Percentiles rank a stretch among this genome's conserved stretches.
These are phyloP conservation scores for Melieria crassipennis DNA, from an alignment of 2,888 invertebrate species.

Conservation along the genomic window DNA sequence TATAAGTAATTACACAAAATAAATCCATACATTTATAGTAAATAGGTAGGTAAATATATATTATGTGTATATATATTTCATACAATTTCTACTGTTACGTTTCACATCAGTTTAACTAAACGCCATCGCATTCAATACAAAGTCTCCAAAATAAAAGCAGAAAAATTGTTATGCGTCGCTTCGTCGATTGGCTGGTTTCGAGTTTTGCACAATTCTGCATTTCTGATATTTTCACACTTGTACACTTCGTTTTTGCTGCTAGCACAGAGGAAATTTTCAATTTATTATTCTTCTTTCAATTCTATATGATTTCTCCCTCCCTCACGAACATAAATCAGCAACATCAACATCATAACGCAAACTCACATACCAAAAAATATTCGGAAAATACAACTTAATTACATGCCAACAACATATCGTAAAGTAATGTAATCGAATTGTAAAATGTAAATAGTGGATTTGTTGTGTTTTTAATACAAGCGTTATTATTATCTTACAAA, in stretches of 20 bases:
- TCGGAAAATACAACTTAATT: constrained; percentile 25
- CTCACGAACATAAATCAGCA: no score
- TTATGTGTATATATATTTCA: neutral
- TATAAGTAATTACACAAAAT: constrained; percentile 29
- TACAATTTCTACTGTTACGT: constrained; percentile 14
- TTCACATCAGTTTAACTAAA: neutral
- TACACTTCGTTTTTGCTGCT: no score
- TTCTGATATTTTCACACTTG: no score
- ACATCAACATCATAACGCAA: no score
- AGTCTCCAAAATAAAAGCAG: neutral
- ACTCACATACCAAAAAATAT: no score
- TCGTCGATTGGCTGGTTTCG: no score
- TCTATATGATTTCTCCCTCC: no score
- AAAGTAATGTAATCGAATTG: neutral
- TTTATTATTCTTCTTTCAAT: no score
- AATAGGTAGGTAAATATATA: constrained; percentile 26
- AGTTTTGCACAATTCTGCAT: no score
- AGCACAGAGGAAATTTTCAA: no score
- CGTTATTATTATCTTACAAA: constrained; percentile 12
- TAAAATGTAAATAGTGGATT: constrained; percentile 8
- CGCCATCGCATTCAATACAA: constrained; percentile 8
- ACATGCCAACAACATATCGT: constrained; percentile 13
- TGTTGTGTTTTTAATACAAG: constrained; percentile 17
- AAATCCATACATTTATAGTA: constrained; percentile 30
- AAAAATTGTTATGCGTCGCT: no score